These are phyloP conservation scores for Eretmochelys imbricata DNA, from an alignment of 2,113 vertebrate genomes.

Conservation along the genomic window DNA sequence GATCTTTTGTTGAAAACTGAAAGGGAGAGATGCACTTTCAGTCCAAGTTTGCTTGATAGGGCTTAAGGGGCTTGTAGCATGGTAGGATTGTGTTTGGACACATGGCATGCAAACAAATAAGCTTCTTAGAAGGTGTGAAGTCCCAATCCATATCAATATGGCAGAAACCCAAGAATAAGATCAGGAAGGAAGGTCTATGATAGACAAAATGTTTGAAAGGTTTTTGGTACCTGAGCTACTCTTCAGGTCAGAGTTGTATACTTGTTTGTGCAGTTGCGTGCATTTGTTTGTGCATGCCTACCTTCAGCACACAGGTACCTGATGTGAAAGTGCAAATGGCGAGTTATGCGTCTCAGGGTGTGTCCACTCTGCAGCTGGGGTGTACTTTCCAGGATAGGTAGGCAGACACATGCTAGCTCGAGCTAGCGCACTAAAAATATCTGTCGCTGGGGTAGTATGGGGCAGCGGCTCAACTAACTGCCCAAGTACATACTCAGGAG, in stretches of 20 bases:
- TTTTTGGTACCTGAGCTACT: not conserved
- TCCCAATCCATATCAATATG: not conserved
- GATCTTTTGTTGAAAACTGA: not conserved
- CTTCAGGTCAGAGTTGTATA: not conserved
- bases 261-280: not conserved
- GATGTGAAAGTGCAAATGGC: fast-evolving
- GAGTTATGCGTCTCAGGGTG: not conserved
- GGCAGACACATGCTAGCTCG: no score
- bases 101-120: not conserved
- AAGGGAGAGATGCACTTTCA: not conserved
- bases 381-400: no score
- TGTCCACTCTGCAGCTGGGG: not conserved
- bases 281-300: not conserved
- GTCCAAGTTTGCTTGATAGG: not conserved
- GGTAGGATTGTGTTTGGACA: not conserved
- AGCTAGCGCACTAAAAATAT: no score
- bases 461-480: no score
- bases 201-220: not conserved
- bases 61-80: not conserved
- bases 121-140: not conserved
- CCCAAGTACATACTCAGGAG: no score
- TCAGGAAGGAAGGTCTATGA: not conserved
- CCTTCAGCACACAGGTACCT: not conserved
- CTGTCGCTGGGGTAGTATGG: no score
- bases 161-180: not conserved